Evolutionary conservation across 2,113 vertebrate genomes (phyloP).

Genomic region (Actenoides lindsayi): DNA sequence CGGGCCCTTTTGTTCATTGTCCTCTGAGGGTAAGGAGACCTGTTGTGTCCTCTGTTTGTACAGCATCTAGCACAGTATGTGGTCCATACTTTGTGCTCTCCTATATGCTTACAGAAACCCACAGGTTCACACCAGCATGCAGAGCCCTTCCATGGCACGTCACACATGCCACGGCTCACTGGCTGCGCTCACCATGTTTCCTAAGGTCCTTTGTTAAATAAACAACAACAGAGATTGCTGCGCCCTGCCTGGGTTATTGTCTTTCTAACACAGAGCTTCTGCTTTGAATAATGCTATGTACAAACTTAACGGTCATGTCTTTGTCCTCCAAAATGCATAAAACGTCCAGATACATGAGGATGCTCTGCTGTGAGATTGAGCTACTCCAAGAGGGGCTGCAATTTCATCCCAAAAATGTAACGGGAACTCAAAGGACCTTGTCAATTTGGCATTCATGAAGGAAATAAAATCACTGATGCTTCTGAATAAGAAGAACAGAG

Average conservation of each 20-base stretch:
- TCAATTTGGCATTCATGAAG: background rate
- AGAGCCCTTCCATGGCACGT: background rate
- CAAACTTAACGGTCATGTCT: background rate
- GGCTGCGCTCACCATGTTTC: background rate
- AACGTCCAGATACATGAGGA: background rate
- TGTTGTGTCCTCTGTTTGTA: background rate
- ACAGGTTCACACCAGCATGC: background rate
- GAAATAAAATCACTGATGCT: background rate
- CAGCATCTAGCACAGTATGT: background rate
- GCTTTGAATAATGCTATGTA: constrained; percentile 4
- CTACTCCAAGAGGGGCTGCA: background rate
- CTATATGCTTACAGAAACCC: background rate
- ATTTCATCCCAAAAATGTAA: background rate
- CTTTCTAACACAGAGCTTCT: background rate
- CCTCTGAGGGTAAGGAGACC: background rate
- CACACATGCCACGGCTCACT: background rate
- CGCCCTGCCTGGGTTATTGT: background rate
- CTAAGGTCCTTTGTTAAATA: constrained; percentile 32
- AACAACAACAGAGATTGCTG: constrained; percentile 23
- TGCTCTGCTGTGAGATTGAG: background rate
- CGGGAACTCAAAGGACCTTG: background rate
- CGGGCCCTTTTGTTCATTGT: background rate
- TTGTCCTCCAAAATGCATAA: background rate
- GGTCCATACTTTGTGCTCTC: background rate
- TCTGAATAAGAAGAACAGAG: background rate